Percentiles rank a stretch among this genome's conserved stretches.
These are phyloP conservation scores for Fragum sueziense DNA, from an alignment of 2,888 invertebrate species.

Conservation along the genomic window DNA sequence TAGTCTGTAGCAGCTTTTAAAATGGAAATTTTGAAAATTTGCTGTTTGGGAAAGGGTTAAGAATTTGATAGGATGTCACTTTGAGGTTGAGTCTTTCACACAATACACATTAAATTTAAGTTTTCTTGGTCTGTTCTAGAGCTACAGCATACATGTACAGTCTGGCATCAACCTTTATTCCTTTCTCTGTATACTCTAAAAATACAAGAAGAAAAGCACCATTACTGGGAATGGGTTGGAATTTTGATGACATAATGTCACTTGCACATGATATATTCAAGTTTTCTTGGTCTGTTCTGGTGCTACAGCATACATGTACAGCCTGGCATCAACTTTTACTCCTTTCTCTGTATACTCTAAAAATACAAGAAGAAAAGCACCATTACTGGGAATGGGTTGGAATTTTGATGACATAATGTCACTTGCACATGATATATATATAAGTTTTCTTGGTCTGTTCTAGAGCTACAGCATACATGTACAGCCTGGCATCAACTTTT, in stretches of 20 bases:
- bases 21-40: too few species aligned
- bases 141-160: constrained; percentile 3
- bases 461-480: background rate
- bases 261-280: too few species aligned
- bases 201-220: background rate
- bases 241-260: too few species aligned
- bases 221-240: too few species aligned
- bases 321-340: background rate
- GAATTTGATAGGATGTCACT: too few species aligned
- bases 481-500: background rate
- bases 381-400: too few species aligned
- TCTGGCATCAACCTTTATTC: background rate
- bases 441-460: background rate
- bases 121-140: background rate
- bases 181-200: constrained; percentile 17
- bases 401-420: too few species aligned
- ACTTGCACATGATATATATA: too few species aligned
- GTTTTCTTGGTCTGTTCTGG: background rate
- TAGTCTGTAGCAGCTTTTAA: too few species aligned
- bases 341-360: constrained; percentile 15
- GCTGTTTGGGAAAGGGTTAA: too few species aligned
- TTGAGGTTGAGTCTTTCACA: too few species aligned
- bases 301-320: constrained; percentile 6
- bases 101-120: too few species aligned
- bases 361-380: background rate